Conservation (phyloP, 2,797 vertebrate genomes). For the Poecilia gillii region DNA sequence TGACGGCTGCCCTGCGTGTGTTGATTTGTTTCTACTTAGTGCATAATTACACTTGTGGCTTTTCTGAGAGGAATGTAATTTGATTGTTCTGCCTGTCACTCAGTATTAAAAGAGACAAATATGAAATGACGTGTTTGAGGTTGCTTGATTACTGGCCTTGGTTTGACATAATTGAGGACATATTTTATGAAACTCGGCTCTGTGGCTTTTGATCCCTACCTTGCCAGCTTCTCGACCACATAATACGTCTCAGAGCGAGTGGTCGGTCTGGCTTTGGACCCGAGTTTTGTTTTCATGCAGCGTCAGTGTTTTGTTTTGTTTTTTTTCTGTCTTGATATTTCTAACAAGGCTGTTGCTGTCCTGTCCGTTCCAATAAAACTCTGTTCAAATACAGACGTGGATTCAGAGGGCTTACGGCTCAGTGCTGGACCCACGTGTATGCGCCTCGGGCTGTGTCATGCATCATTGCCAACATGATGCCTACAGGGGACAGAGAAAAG, state of each 20-base stretch:
- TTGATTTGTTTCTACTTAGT: conserved; percentile 67
- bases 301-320: conserved; percentile 45
- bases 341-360: conserved; percentile 82
- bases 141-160: conserved; percentile 54
- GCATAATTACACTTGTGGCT: conserved; percentile 70
- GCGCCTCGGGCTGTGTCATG: conserved; percentile 87
- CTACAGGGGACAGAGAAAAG: conserved; percentile 80
- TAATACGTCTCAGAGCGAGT: conserved; percentile 60
- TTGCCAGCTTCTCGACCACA: conserved; percentile 40
- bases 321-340: conserved; percentile 45
- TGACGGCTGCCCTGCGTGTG: conserved; percentile 49
- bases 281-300: conserved; percentile 50
- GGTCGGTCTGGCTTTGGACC: conserved; percentile 60
- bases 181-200: conserved; percentile 44
- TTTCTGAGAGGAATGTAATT: conserved; percentile 67
- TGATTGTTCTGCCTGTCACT: conserved; percentile 72
- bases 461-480: conserved; percentile 92
- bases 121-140: conserved; percentile 63
- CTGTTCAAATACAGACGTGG: conserved; percentile 79
- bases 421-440: conserved; percentile 54
- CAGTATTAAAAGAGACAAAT: conserved; percentile 60
- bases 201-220: conserved; percentile 32
- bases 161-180: conserved; percentile 57
- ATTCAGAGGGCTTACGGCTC: conserved; percentile 77
- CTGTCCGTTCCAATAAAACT: conserved; percentile 89